Percentiles rank a stretch among this genome's conserved stretches.
Conservation (phyloP, 2,113 vertebrate genomes). For the Burhinus bistriatus region DNA sequence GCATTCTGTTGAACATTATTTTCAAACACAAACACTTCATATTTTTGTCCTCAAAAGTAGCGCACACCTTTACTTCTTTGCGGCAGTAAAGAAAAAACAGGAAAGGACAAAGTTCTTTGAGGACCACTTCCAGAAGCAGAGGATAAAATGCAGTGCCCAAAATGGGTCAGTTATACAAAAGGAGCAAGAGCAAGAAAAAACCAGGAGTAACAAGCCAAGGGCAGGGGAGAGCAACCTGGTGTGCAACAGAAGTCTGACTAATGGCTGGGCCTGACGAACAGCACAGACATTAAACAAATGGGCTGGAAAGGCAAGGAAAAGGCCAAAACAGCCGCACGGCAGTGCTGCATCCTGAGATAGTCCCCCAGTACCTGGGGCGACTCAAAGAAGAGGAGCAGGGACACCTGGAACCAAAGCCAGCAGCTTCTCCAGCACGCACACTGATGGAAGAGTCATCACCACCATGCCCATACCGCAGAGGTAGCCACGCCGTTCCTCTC, state of each 20-base stretch:
- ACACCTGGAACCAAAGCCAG: background rate
- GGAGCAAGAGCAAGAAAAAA: background rate
- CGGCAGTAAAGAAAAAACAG: background rate
- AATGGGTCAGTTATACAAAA: background rate
- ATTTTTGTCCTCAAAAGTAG: background rate
- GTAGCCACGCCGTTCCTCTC: background rate
- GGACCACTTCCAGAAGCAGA: background rate
- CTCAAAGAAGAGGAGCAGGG: background rate
- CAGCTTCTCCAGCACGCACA: accelerated
- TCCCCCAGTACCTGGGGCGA: background rate
- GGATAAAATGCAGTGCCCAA: background rate
- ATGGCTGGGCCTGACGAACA: background rate
- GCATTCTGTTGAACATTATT: background rate
- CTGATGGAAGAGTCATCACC: background rate
- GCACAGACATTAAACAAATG: background rate
- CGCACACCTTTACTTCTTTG: background rate
- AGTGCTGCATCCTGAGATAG: background rate
- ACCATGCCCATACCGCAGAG: background rate
- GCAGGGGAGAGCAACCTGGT: background rate
- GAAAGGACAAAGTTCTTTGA: background rate
- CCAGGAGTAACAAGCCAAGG: accelerated
- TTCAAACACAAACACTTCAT: background rate
- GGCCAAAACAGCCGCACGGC: background rate
- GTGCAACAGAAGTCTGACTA: background rate
- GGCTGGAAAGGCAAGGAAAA: background rate